Evolutionary conservation across 2,888 invertebrate species (phyloP).

Genomic region (Cheilosia urbana): DNA sequence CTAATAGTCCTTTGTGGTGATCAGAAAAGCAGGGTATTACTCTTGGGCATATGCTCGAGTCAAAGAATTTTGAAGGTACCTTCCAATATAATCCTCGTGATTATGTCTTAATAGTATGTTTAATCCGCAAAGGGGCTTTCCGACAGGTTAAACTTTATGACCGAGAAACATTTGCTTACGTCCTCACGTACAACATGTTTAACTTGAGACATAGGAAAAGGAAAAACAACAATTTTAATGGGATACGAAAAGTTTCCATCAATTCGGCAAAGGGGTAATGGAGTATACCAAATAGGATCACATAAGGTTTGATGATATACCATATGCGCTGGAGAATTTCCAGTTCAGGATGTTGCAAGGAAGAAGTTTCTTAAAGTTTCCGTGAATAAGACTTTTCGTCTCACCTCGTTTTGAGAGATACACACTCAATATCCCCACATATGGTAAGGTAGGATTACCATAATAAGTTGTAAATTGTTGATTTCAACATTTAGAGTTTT

Average conservation of each 20-base stretch:
- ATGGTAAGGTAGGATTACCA: neutral
- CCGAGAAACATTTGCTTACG: neutral
- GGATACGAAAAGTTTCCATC: neutral
- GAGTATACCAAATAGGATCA: neutral
- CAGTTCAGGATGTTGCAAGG: neutral
- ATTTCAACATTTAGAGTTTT: neutral
- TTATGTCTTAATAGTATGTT: neutral
- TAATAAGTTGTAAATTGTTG: neutral
- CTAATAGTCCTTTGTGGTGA: neutral
- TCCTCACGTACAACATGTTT: neutral
- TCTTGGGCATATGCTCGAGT: too few relatives aligned
- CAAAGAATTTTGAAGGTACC: too few relatives aligned
- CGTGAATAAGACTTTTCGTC: neutral
- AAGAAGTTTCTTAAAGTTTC: neutral
- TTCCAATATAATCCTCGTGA: neutral
- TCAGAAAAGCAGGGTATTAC: neutral
- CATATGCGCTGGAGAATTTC: neutral
- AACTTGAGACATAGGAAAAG: neutral
- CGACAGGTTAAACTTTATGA: neutral
- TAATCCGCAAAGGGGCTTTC: neutral
- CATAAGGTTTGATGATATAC: neutral
- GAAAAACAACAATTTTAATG: neutral
- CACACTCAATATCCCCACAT: neutral
- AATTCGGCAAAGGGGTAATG: conserved; percentile 1
- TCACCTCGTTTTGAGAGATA: neutral